Evolutionary conservation across 2,888 invertebrate species (phyloP).

Genomic region (Ophioninae sp.): DNA sequence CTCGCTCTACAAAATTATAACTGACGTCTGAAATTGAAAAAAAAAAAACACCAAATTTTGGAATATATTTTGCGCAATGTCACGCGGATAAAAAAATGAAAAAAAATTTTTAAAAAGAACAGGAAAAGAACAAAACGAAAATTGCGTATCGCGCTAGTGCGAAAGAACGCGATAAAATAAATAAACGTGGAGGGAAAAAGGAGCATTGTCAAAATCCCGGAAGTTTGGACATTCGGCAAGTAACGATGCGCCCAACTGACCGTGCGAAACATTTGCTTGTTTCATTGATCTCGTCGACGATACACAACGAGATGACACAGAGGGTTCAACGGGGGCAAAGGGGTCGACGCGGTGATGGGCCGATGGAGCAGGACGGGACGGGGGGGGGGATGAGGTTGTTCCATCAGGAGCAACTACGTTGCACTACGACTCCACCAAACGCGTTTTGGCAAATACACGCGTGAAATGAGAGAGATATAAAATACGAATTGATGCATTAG

Average conservation of each 20-base stretch:
- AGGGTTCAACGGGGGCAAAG: slow-evolving; percentile 13
- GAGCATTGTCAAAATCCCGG: slow-evolving; percentile 39
- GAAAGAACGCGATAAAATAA: slow-evolving; percentile 7
- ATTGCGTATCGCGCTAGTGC: neutral
- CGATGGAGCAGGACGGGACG: too few relatives aligned
- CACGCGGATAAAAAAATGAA: too few relatives aligned
- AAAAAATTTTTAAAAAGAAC: neutral
- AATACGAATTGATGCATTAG: neutral
- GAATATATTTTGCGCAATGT: too few relatives aligned
- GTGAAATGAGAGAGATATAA: neutral
- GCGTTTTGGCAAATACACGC: slow-evolving; percentile 33
- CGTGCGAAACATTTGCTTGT: slow-evolving; percentile 49
- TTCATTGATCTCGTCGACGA: slow-evolving; percentile 56
- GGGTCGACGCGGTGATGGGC: too few relatives aligned
- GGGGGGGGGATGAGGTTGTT: neutral
- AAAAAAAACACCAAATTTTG: too few relatives aligned
- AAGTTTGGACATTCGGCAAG: slow-evolving; percentile 54
- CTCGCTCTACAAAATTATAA: too few relatives aligned
- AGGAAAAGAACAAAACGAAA: neutral
- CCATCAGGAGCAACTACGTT: slow-evolving; percentile 28
- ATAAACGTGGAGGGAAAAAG: slow-evolving; percentile 2
- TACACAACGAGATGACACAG: slow-evolving; percentile 27
- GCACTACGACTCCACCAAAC: slow-evolving; percentile 24
- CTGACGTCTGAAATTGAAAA: too few relatives aligned
- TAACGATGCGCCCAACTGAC: slow-evolving; percentile 43